Conservation (phyloP, 2,888 invertebrate genomes). For the Nematopogon swammerdamellus region DNA sequence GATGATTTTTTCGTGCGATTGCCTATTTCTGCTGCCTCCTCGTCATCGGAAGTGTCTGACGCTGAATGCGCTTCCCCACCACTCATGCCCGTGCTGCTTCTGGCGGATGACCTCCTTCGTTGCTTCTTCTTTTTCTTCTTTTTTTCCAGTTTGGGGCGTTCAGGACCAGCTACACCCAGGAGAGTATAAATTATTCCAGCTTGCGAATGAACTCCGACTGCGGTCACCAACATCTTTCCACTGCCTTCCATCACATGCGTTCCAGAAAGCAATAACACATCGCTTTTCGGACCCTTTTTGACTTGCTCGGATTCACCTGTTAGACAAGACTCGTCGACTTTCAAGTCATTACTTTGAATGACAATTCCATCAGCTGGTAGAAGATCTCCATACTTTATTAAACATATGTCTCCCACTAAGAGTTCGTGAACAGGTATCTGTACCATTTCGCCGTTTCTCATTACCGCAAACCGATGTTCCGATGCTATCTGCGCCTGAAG, state of each 20-base stretch:
- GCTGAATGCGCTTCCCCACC: slow-evolving; percentile 51
- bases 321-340: slow-evolving; percentile 64
- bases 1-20: slow-evolving; percentile 24
- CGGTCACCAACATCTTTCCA: slow-evolving; percentile 62
- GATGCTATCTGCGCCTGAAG: slow-evolving; percentile 60
- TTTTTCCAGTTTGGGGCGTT: slow-evolving; percentile 19
- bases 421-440: slow-evolving; percentile 12
- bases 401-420: slow-evolving; percentile 60
- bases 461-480: slow-evolving; percentile 60
- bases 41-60: slow-evolving; percentile 18
- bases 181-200: slow-evolving; percentile 65
- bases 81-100: slow-evolving; percentile 7
- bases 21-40: slow-evolving; percentile 2
- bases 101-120: slow-evolving; percentile 17
- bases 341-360: slow-evolving; percentile 63
- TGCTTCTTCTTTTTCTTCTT: slow-evolving; percentile 20
- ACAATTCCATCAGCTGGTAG: slow-evolving; percentile 64
- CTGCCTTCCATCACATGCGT: slow-evolving; percentile 70
- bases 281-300: slow-evolving; percentile 54
- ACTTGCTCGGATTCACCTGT: slow-evolving; percentile 70
- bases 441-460: slow-evolving; percentile 56
- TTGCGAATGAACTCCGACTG: slow-evolving; percentile 65
- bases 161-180: slow-evolving; percentile 50
- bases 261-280: slow-evolving; percentile 53
- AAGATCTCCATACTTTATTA: slow-evolving; percentile 58